Evolutionary conservation across 2,113 vertebrate species (phyloP).

Genomic region (Martes martes): DNA sequence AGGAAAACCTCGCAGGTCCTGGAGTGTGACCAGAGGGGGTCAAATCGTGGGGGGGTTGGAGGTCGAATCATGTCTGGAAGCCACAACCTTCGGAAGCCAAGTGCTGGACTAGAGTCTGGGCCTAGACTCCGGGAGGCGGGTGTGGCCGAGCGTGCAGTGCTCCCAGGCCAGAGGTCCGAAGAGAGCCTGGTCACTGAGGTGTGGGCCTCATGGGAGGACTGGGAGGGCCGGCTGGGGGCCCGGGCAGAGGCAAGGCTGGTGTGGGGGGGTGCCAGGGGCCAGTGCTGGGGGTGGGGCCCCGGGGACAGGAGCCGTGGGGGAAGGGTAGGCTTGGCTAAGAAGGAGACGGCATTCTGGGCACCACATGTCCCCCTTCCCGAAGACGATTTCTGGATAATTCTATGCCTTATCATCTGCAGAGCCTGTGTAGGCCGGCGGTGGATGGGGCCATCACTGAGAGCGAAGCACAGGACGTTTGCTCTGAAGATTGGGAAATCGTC

Average conservation of each 20-base stretch:
- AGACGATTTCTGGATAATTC: background rate
- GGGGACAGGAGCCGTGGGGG: background rate
- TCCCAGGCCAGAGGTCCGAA: background rate
- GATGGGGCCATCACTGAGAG: background rate
- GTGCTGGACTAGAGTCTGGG: background rate
- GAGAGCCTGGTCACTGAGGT: background rate
- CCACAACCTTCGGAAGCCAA: background rate
- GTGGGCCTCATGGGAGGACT: background rate
- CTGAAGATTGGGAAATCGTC: background rate
- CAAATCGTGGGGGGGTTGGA: too few relatives aligned
- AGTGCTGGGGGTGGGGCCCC: background rate
- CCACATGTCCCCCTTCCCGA: background rate
- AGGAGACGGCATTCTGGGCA: background rate
- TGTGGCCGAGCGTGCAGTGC: rapidly evolving
- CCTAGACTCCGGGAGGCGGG: background rate
- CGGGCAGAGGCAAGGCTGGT: background rate
- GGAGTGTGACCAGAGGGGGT: background rate
- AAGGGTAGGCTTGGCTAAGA: background rate
- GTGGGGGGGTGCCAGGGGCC: background rate
- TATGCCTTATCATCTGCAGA: background rate
- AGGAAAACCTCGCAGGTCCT: background rate
- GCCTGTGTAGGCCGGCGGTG: background rate
- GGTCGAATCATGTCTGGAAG: background rate
- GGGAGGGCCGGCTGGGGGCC: background rate
- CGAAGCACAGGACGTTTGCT: background rate